These are phyloP conservation scores for Eustalomyia histrio DNA, from an alignment of 2,888 invertebrate genomes.

Conservation along the genomic window DNA sequence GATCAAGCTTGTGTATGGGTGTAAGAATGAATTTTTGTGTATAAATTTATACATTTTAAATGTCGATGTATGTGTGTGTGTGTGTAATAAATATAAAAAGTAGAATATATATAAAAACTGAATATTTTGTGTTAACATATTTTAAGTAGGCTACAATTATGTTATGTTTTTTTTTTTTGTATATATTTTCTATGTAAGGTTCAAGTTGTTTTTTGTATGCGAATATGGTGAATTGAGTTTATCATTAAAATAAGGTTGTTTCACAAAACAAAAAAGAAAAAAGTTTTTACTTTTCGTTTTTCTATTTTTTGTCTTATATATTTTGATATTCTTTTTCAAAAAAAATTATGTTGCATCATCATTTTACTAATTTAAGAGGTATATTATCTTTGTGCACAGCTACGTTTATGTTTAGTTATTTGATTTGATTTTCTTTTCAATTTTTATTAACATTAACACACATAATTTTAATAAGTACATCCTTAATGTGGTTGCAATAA, in stretches of 20 bases:
- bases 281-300: not conserved
- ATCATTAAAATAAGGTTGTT: conserved; percentile 32
- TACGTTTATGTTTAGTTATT: no score
- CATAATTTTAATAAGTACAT: not conserved
- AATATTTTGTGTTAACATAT: conserved; percentile 24
- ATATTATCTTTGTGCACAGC: no score
- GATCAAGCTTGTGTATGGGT: not conserved
- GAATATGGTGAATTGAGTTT: conserved; percentile 2
- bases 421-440: no score
- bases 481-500: not conserved
- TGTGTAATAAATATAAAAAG: not conserved
- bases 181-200: conserved; percentile 4
- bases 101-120: not conserved
- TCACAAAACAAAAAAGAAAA: not conserved
- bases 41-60: not conserved
- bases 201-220: conserved; percentile 1
- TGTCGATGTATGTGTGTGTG: not conserved
- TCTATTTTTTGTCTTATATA: not conserved
- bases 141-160: conserved; percentile 42
- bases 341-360: not conserved
- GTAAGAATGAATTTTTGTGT: not conserved
- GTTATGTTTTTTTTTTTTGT: conserved; percentile 26
- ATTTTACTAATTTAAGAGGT: not conserved
- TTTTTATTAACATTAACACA: not conserved
- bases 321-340: not conserved